Evolutionary conservation across 2,113 vertebrate species (phyloP).

Genomic region (Trichechus manatus): DNA sequence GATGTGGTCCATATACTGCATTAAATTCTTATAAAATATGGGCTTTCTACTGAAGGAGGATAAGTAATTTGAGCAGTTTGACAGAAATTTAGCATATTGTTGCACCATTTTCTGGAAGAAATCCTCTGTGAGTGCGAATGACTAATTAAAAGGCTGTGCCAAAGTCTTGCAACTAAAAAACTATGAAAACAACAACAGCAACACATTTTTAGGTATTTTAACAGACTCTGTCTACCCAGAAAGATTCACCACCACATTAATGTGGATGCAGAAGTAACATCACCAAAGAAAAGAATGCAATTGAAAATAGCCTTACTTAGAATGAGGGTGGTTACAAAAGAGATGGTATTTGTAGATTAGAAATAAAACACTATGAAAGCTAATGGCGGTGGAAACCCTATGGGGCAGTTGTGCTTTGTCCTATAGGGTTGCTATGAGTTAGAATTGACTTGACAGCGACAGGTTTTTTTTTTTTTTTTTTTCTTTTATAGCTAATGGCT

Average conservation of each 20-base stretch:
- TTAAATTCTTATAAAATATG: conserved; percentile 73
- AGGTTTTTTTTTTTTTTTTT: too few relatives aligned
- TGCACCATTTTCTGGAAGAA: conserved; percentile 67
- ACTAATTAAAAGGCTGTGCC: conserved; percentile 66
- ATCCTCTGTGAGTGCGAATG: conserved; percentile 8
- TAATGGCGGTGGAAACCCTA: conserved; percentile 10
- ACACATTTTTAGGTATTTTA: not conserved
- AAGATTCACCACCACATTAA: not conserved
- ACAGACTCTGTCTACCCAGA: not conserved
- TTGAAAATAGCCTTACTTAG: conserved; percentile 48
- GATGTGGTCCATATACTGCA: conserved; percentile 62
- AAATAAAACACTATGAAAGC: conserved; percentile 29
- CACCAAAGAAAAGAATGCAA: not conserved
- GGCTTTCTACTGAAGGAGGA: conserved; percentile 25
- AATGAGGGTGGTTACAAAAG: not conserved
- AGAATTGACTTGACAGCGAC: too few relatives aligned
- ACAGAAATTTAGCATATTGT: conserved; percentile 66
- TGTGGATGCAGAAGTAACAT: not conserved
- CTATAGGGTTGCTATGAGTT: too few relatives aligned
- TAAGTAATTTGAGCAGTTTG: conserved; percentile 68
- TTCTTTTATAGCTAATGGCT: conserved; percentile 38
- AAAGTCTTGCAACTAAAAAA: conserved; percentile 45
- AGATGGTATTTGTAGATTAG: conserved; percentile 10
- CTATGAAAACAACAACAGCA: not conserved
- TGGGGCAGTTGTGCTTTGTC: too few relatives aligned